phyloP scores from a whole-genome alignment of 1,140 invertebrate genomes.

The Anagrus nilaparvatae region DNA sequence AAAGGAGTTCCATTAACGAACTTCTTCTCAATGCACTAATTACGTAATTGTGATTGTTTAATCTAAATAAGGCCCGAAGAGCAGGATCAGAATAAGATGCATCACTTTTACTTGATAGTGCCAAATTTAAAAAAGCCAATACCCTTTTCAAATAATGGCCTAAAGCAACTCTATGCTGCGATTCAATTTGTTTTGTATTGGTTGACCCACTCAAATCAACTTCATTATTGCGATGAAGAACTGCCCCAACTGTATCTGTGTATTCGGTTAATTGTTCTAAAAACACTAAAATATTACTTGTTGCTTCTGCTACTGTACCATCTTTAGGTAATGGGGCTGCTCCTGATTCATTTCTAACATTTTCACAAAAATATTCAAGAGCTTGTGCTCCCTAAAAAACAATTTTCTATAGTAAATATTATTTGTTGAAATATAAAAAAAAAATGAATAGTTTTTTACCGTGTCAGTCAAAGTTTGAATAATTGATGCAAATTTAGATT shows the following conservation, averaged over 20 bases:
- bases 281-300: constrained; percentile 85
- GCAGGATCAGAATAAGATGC: constrained; percentile 67
- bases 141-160: constrained; percentile 77
- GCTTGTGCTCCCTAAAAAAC: constrained; percentile 67
- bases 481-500: constrained; percentile 63
- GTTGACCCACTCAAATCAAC: constrained; percentile 42
- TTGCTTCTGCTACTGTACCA: constrained; percentile 92
- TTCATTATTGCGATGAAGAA: constrained; percentile 45
- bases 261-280: constrained; percentile 75
- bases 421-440: background rate
- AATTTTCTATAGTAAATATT: constrained; percentile 7
- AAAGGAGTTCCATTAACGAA: constrained; percentile 68
- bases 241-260: constrained; percentile 60
- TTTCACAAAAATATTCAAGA: constrained; percentile 88
- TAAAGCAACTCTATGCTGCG: constrained; percentile 51
- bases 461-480: constrained; percentile 65
- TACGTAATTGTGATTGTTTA: constrained; percentile 92
- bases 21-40: constrained; percentile 79
- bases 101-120: constrained; percentile 76
- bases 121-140: constrained; percentile 72
- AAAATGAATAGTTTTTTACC: constrained; percentile 32
- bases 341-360: constrained; percentile 72
- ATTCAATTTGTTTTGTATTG: constrained; percentile 41
- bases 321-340: constrained; percentile 82
- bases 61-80: constrained; percentile 73